Evolutionary conservation across 2,888 invertebrate species (phyloP).

Genomic region (Neria commutata): DNA sequence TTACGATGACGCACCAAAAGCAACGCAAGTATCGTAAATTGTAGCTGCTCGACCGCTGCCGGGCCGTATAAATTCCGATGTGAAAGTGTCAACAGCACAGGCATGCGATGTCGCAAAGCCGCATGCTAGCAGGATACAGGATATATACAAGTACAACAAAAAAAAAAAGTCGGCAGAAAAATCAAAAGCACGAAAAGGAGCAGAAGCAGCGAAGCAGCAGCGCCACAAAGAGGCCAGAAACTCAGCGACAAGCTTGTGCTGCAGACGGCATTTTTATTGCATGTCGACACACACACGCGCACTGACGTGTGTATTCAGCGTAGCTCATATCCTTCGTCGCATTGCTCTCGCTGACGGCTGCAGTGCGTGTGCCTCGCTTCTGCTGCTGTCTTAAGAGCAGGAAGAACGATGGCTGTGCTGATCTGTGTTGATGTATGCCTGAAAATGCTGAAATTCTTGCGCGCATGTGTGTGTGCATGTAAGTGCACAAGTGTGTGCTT

Average conservation of each 20-base stretch:
- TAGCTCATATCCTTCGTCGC: no score
- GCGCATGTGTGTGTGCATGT: not conserved
- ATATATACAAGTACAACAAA: no score
- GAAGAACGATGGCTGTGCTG: not conserved
- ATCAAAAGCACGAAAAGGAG: not conserved
- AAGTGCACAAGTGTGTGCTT: no score
- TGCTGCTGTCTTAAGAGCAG: not conserved
- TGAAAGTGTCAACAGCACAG: slow-evolving; percentile 55
- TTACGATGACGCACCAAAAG: not conserved
- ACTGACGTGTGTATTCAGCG: no score
- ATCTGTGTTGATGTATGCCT: not conserved
- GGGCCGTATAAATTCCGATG: slow-evolving; percentile 56
- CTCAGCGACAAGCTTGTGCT: not conserved
- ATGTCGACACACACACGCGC: not conserved
- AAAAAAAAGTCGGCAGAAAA: not conserved
- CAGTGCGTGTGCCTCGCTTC: no score
- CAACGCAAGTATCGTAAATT: slow-evolving; percentile 13
- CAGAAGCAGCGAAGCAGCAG: no score
- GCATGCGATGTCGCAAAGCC: slow-evolving; percentile 37
- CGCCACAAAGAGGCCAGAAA: no score
- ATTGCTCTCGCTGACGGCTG: no score
- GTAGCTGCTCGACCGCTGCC: slow-evolving; percentile 53
- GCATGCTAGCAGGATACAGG: no score
- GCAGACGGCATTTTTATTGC: not conserved
- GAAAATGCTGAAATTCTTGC: not conserved